Percentiles rank a stretch among this genome's conserved stretches.
Evolutionary conservation across 2,888 invertebrate genomes (phyloP).

Genomic region (Masnerella sp.): DNA sequence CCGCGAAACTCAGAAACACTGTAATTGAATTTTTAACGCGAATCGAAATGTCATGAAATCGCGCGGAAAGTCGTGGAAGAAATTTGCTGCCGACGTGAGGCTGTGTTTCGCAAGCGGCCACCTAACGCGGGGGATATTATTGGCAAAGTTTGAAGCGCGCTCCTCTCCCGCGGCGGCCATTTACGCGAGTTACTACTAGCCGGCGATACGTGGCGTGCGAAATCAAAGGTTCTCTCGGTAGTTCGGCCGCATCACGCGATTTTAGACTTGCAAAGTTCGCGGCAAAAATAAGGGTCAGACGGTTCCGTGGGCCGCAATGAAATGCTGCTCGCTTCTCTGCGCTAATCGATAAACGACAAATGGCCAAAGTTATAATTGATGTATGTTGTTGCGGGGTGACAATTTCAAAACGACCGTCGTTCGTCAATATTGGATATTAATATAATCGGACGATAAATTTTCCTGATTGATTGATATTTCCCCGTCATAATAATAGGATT

Average conservation of each 20-base stretch:
- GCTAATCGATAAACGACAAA: slow-evolving; percentile 18
- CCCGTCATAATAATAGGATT: no score
- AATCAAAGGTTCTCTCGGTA: slow-evolving; percentile 43
- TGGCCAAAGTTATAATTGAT: slow-evolving; percentile 11
- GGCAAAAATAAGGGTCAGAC: slow-evolving; percentile 28
- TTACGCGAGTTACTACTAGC: slow-evolving; percentile 14
- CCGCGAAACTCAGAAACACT: slow-evolving; percentile 12
- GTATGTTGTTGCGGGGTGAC: neutral
- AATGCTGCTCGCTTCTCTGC: neutral
- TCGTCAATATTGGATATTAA: no score
- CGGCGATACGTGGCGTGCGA: slow-evolving; percentile 19
- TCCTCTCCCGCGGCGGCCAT: slow-evolving; percentile 14
- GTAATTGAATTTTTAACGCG: slow-evolving; percentile 22
- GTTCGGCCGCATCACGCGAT: slow-evolving; percentile 38
- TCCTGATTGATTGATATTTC: slow-evolving; percentile 2
- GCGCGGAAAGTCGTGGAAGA: slow-evolving; percentile 8
- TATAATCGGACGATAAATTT: no score
- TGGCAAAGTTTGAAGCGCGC: slow-evolving; percentile 38
- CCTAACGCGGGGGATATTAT: no score
- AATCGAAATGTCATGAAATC: slow-evolving; percentile 36
- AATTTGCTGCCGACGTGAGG: neutral
- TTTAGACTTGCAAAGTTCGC: slow-evolving; percentile 41
- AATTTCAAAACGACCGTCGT: no score
- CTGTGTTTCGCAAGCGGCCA: slow-evolving; percentile 12
- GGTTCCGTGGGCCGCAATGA: slow-evolving; percentile 1